These are phyloP conservation scores for Anastrepha ludens DNA, from an alignment of 1,140 invertebrate genomes.

Conservation along the genomic window DNA sequence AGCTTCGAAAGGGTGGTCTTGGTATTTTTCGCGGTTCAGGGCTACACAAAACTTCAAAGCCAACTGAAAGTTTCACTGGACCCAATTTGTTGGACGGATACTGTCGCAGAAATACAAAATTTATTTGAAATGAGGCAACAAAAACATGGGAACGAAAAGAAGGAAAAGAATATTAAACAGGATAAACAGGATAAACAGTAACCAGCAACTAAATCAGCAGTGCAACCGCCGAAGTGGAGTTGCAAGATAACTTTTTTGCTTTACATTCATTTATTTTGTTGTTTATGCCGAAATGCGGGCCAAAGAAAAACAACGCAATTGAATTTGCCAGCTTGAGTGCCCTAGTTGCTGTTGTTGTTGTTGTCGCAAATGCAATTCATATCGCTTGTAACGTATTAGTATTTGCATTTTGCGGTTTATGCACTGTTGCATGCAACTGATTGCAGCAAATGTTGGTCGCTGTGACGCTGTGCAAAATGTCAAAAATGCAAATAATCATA, in stretches of 20 bases:
- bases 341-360: background rate
- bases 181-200: conserved; percentile 29
- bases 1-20: too few relatives aligned
- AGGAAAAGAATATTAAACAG: background rate
- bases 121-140: too few relatives aligned
- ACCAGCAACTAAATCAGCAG: conserved; percentile 36
- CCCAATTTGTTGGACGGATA: too few relatives aligned
- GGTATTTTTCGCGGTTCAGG: too few relatives aligned
- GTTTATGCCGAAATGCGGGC: conserved; percentile 3
- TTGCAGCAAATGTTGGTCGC: conserved; percentile 25
- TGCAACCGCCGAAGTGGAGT: conserved; percentile 4
- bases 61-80: too few relatives aligned
- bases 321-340: background rate
- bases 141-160: too few relatives aligned
- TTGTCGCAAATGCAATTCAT: conserved; percentile 9
- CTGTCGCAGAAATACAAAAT: too few relatives aligned
- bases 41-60: too few relatives aligned
- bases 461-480: background rate
- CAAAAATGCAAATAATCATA: conserved; percentile 38
- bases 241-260: conserved; percentile 22
- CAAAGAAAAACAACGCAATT: background rate
- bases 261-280: background rate
- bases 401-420: conserved; percentile 48
- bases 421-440: conserved; percentile 49
- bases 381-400: conserved; percentile 38